Evolutionary conservation across 2,797 vertebrate species (phyloP).

Genomic region (Denticeps clupeoides): DNA sequence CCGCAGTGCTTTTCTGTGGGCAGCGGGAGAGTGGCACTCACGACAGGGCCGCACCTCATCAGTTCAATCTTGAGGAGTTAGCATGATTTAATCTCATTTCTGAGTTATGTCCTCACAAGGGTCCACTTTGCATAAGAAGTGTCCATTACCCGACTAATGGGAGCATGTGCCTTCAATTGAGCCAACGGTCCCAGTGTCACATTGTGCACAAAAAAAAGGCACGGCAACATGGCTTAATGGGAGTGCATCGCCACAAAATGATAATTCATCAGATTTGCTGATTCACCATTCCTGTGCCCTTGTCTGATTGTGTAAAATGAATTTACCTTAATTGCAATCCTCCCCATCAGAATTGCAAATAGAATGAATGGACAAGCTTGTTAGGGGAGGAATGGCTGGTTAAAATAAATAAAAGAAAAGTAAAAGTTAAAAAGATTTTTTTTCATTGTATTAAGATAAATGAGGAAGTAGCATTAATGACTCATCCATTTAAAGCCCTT

Average conservation of each 20-base stretch:
- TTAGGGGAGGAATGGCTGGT: too few species aligned
- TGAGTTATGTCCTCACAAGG: conserved; percentile 26
- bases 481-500: conserved; percentile 22
- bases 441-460: conserved; percentile 20
- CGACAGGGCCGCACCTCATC: conserved; percentile 17
- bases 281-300: conserved; percentile 63
- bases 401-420: too few species aligned
- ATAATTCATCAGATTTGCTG: conserved; percentile 62
- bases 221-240: conserved; percentile 26
- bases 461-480: conserved; percentile 20
- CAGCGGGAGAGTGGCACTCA: conserved; percentile 23
- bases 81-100: conserved; percentile 37
- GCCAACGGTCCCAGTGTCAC: conserved; percentile 34
- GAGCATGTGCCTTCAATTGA: conserved; percentile 38
- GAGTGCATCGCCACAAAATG: conserved; percentile 35
- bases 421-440: conserved; percentile 28
- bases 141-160: conserved; percentile 50
- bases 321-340: conserved; percentile 32
- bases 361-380: conserved; percentile 10
- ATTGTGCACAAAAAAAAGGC: conserved; percentile 19
- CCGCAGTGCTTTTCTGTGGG: conserved; percentile 13
- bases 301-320: conserved; percentile 52
- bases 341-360: conserved; percentile 35
- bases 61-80: conserved; percentile 27
- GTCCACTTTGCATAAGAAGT: conserved; percentile 39